Evolutionary conservation across 2,888 invertebrate species (phyloP), one percentile per base, ranked within the genome.

Genomic region (Volucella inanis): DNA sequence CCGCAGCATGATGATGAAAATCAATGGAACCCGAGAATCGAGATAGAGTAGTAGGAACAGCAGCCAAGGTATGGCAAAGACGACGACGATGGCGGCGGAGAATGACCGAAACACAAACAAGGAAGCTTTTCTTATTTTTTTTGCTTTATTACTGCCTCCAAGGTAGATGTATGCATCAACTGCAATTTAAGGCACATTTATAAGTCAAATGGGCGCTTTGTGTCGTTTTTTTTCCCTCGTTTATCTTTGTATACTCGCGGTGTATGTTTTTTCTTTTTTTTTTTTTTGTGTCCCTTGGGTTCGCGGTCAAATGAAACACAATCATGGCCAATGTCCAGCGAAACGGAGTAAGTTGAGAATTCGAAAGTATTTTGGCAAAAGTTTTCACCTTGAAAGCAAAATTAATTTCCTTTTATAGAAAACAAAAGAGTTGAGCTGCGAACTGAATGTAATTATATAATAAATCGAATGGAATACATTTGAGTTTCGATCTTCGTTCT

Each of bases 1-100:
- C 83, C 12, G 57, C 47, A 68, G 68, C 74, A 84, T 55, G 68
- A 79, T 84, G 83, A 84, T 70, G 79, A 55, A 84, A 84, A 84
- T 79, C 83, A 84, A 65, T 84, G 74, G 70, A 59, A 74, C 55
- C 72, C 49, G 41, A 39, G 77, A 31, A 31, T 31, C 31, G 31
- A 78, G 67, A 57, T 62, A 59, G 50, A 83, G 47, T 67, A 71
- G 49, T 71, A 49, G 22, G 50, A 59, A 39, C 50, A 68, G 18
- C 18, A 62, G 38, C 12, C 14, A 18, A 15, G 18, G 18, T 39
- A 38, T 47, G 41, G 41, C 14, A 65, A 57, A 54, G 49, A 31
- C 61, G 39, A 41, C n/a, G 3, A 47, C 67, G 41, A 38, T 45
- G 50, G n/a, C 12, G n/a, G 52, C 64, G 49, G 49, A 54, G 31